Evolutionary conservation across 2,888 invertebrate genomes (phyloP), one percentile per base, ranked within the genome.

Genomic region (Cosmia pyralina): DNA sequence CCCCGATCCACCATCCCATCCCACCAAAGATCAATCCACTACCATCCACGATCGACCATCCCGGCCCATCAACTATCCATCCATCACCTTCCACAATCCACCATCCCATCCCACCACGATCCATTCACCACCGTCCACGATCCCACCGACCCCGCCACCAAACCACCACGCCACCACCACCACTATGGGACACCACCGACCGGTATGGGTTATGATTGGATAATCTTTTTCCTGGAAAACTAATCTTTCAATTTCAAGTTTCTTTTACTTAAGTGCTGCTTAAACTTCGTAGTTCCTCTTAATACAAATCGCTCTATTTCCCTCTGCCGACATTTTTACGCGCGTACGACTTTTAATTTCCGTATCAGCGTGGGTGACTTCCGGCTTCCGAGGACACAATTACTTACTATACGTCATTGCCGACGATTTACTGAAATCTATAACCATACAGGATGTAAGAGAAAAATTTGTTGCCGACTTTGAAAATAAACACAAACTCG

Each of bases 321-420:
- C 64, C 55, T n/a, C 46, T 22, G 48, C 66, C 75, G 59, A 59
- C 65, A 48, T 63, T 81, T 69, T 81, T 69, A 71, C 80, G 50
- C 60, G 58, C 63, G 58, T 73, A 67, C 66, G 72, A 65, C 53
- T 80, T 82, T 79, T 77, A 84, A 84, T 85, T 85, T 85, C 83
- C 83, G 83, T 77, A 69, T 70, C 69, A 58, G 75, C 53, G 52
- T 46, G 68, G 66, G 53, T 34, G 53, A 59, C 68, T 67, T 77
- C 85, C 83, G 63, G 59, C 41, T 69, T 69, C 50, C 72, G 74
- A 76, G 74, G 64, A 46, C 65, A 63, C 71, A 66, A 72, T 72
- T 75, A 67, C 75, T 71, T 58, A 72, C 48, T 55, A 44, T 69
- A 71, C 62, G 60, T 63, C 65, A 66, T 63, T 48, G 46, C n/a